Evolutionary conservation across 2,797 vertebrate species (phyloP), one percentile per base, ranked within the genome.

Genomic region (Amniataba percoides): DNA sequence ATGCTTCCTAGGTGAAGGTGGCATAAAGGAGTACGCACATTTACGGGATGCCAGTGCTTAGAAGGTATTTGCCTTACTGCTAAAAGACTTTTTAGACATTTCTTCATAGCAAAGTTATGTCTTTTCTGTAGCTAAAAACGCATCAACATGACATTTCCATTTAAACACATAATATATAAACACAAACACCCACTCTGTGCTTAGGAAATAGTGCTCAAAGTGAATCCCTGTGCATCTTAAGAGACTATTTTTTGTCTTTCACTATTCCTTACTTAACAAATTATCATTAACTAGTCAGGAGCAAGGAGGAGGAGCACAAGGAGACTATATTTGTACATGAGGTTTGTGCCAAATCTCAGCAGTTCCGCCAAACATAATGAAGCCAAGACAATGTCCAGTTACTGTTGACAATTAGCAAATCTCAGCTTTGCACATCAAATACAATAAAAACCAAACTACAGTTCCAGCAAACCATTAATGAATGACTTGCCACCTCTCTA

Each of bases 371-470:
- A 59, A 72, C 25, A 72, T 12, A 53, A 42, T 48, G 27, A 64
- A 27, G 40, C 13, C 4, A 16, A 36, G 14, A 25, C 10, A 3
- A 59, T 55, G 65, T 67, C 31, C 13, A 3, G 19, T 51, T 42
- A 70, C 36, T 64, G 36, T 78, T 61, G 39, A 61, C 71, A 66
- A 34, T 53, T 11, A 8, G 21, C 46, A 75, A 61, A 73, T 77
- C 27, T 78, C 19, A n/a, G 11, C 46, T 75, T 23, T 63, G 14
- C 66, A 64, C 18, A 79, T 77, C 60, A 61, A 79, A 70, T 70
- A 60, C 58, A 74, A 36, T 43, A 59, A 42, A 2, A 72, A 62
- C 39, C 13, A 67, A 36, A 72, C 58, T 74, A 64, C 27, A 57
- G 34, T 78, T 62, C 43, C 39, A 52, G 2, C 42, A 75, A 71